Conservation (phyloP, 2,888 invertebrate genomes). For the Catocala fraxini region DNA sequence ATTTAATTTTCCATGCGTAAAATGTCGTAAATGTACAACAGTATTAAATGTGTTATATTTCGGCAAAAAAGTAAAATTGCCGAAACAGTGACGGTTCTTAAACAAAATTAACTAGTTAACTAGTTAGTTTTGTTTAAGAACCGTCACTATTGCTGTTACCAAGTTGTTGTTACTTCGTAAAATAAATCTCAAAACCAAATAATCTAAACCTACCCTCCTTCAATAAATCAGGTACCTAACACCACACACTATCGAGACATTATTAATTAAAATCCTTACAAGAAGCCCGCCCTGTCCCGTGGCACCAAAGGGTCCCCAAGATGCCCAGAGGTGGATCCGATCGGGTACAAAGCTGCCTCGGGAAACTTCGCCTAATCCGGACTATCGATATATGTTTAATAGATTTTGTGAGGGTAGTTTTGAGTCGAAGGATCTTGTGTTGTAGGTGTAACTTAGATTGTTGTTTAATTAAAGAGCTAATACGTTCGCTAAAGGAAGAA, state of each 20-base stretch:
- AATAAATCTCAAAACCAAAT: constrained; percentile 40
- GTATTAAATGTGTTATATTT: too few relatives aligned
- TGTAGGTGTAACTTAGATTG: constrained; percentile 19
- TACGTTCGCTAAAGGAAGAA: not conserved
- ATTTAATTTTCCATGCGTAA: too few relatives aligned
- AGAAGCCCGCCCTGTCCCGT: constrained; percentile 82
- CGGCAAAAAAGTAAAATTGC: too few relatives aligned
- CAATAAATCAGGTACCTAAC: constrained; percentile 64
- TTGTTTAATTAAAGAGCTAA: constrained; percentile 21
- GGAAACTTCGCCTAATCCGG: constrained; percentile 80
- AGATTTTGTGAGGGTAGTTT: constrained; percentile 51
- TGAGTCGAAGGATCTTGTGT: constrained; percentile 37
- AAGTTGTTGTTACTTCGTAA: constrained; percentile 4
- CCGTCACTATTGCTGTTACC: not conserved
- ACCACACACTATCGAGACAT: constrained; percentile 78
- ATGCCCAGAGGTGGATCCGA: constrained; percentile 47
- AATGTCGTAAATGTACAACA: too few relatives aligned
- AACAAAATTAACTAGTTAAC: too few relatives aligned
- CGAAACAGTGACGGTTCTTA: too few relatives aligned
- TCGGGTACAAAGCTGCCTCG: constrained; percentile 75
- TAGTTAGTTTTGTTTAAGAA: too few relatives aligned
- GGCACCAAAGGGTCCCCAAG: constrained; percentile 43
- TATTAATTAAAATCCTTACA: constrained; percentile 83
- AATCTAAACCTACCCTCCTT: constrained; percentile 41
- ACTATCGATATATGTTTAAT: constrained; percentile 77